Conservation (phyloP, 2,888 invertebrate genomes). For the Sepiola atlantica region DNA sequence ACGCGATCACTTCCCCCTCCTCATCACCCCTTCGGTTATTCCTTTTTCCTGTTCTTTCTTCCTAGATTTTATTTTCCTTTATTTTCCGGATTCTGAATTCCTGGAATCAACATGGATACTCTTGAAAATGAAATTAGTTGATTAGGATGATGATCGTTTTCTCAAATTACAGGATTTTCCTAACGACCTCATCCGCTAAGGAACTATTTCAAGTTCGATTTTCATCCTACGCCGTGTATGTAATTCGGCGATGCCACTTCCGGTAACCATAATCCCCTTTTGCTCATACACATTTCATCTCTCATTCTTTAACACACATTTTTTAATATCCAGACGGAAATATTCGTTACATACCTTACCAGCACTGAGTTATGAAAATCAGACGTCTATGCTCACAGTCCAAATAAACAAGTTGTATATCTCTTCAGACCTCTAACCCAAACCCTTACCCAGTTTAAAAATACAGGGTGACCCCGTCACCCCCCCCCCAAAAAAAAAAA, state of each 20-base stretch:
- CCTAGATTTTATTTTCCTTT: no score
- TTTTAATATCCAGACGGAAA: background rate
- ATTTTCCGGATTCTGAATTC: background rate
- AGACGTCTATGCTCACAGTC: no score
- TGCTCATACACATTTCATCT: background rate
- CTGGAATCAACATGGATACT: background rate
- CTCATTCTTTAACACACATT: background rate
- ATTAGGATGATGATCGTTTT: background rate
- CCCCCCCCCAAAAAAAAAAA: no score
- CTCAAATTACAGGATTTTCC: background rate
- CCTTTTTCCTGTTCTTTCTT: no score
- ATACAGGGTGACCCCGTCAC: no score
- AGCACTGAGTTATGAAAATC: no score
- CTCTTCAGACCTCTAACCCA: no score
- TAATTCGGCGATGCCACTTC: background rate
- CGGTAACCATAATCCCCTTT: background rate
- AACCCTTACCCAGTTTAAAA: no score
- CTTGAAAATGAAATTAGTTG: background rate
- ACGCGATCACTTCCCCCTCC: background rate
- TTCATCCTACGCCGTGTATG: background rate
- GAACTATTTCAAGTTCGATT: background rate
- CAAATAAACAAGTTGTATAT: no score
- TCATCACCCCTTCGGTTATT: no score
- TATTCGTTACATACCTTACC: background rate
- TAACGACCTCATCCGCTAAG: background rate